Evolutionary conservation across 2,113 vertebrate species (phyloP).

Genomic region (Hipposideros armiger): DNA sequence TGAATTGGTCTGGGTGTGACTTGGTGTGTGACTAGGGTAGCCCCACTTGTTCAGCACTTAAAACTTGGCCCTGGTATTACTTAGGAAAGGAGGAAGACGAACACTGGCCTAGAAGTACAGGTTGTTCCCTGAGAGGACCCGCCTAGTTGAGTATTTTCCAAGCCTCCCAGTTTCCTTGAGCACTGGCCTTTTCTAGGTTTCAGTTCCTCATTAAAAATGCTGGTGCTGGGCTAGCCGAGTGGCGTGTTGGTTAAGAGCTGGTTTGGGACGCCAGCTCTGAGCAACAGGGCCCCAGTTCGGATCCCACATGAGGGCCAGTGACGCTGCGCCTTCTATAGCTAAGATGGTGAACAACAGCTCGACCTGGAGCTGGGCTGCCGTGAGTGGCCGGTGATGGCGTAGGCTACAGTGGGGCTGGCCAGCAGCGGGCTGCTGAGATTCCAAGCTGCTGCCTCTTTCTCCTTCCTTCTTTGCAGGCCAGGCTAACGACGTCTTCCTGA

Average conservation of each 20-base stretch:
- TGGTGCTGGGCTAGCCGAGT: no score
- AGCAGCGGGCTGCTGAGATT: background rate
- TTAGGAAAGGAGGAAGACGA: background rate
- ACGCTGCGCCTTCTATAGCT: no score
- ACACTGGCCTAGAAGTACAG: background rate
- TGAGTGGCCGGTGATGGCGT: no score
- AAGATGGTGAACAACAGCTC: no score
- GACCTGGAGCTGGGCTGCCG: no score
- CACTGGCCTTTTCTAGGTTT: background rate
- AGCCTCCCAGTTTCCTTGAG: background rate
- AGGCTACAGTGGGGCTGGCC: no score
- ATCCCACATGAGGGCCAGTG: no score
- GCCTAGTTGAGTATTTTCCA: background rate
- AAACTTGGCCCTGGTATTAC: background rate
- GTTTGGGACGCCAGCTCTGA: no score
- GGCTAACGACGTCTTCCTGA: slow-evolving; percentile 90
- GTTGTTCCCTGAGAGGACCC: background rate
- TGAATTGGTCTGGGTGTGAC: background rate
- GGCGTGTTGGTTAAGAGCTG: no score
- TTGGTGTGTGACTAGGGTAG: background rate
- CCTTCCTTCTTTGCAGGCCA: slow-evolving; percentile 88
- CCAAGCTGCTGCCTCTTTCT: background rate
- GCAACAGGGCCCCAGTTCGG: no score
- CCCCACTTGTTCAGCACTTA: background rate
- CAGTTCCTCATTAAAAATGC: background rate